Evolutionary conservation across 2,797 vertebrate species (phyloP), one percentile per base, ranked within the genome.

Genomic region (Hemitrygon akajei): DNA sequence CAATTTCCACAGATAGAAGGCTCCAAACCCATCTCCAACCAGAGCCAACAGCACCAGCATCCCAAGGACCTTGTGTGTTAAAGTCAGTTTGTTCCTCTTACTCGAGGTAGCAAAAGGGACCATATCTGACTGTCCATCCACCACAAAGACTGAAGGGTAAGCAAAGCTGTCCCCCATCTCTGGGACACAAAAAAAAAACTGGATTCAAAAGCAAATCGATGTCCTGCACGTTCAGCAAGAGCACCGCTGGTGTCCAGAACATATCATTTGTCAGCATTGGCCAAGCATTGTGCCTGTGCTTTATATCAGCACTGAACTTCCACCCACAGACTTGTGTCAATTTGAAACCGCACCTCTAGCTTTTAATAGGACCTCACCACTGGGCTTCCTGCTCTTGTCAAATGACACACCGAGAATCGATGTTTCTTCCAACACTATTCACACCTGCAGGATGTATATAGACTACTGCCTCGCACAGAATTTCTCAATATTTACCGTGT

Each of bases 301-400:
- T 86, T 86, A 86, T 86, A 86, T 60, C 82, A 86, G 58, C 58
- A 60, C 3, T n/a, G 30, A 86, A 7, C 82, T 60, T 27, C 82
- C 82, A 63, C 82, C 82, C 82, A 86, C 56, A 14, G 56, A 5
- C 82, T 60, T 86, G 7, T 86, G 82, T 86, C 82, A 86, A 86
- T 63, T 86, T 86, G 82, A 86, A 86, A 86, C 82, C 82, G 58
- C 82, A 86, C 60, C 4, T 60, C 86, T 27, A 86, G 47, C 82
- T 60, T 60, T 25, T 27, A 86, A 86, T 58, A 60, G 47, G 63
- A 25, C 56, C 56, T 30, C 47, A 86, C 47, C 82, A 86, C 12
- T 86, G 58, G 58, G 82, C 56, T 60, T 60, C 56, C 58, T 86
- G 82, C 82, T 12, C 56, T 86, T 60, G 27, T 60, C 3, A 7